Evolutionary conservation across 2,113 vertebrate genomes (phyloP), one percentile per base, ranked within the genome.

Genomic region (Aegithalos caudatus): DNA sequence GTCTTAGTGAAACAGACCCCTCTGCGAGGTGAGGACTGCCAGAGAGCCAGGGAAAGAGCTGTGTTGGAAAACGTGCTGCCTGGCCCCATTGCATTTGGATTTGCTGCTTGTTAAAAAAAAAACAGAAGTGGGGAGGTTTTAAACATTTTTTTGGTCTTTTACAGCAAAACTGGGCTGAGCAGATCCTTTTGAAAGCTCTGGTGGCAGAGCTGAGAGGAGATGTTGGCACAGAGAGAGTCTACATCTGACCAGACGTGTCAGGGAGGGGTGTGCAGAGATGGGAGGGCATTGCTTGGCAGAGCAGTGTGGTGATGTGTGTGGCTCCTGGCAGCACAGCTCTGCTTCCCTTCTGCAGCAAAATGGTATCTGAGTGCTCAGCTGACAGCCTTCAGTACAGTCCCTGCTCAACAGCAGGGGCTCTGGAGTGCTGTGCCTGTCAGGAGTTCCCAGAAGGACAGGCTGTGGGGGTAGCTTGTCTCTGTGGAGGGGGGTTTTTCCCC

Each of bases 241-340:
- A 35, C 21, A 22, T 17, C 31, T 47, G 18, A 58, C 6, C 35
- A 67, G 78, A 13, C 0, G 0, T 28, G 37, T n/a, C 0, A 0
- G 48, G 62, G 29, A 64, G 23, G 53, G 62, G 12, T 48, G 16
- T 1, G 1, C 44, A 35, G 53, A 25, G 40, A 4, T 1, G 2
- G 44, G 29, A 81, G 50, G 14, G 14, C 54, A 9, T 20, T 60
- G 33, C 67, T 67, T 12, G 2, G 62, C 66, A 80, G 33, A 13
- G 78, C 29, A 5, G 62, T 2, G 1, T 35, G 72, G 9, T 21
- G 58, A 6, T 82, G 53, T 2, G 1, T n/a, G n/a, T 24, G 24
- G 35, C 44, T 90, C 65, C 60, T 61, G 56, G 79, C 40, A 60
- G 54, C 40, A 35, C 48, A 56, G 57, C 53, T 14, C 80, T 66